These are phyloP conservation scores for Horisme vitalbata DNA, from an alignment of 2,888 invertebrate species.

Conservation along the genomic window DNA sequence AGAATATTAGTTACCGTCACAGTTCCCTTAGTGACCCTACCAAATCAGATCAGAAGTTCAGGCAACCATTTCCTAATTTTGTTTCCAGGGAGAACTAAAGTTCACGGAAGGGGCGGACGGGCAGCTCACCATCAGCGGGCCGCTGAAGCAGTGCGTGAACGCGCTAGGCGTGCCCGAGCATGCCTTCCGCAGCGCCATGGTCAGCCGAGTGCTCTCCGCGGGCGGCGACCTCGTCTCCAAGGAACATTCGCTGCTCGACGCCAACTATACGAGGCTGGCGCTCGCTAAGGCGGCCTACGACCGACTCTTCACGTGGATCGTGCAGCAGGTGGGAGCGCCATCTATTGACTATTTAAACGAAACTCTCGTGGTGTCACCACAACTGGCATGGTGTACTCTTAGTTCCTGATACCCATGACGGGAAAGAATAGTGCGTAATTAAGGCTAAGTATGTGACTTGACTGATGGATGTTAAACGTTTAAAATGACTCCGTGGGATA, in stretches of 20 bases:
- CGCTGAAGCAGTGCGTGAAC: constrained; percentile 67
- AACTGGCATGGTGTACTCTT: no score
- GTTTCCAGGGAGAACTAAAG: constrained; percentile 80
- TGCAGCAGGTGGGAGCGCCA: constrained; percentile 79
- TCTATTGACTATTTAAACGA: constrained; percentile 7
- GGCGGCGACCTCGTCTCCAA: constrained; percentile 89
- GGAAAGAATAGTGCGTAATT: no score
- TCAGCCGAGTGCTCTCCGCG: constrained; percentile 95
- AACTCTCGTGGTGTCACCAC: neutral
- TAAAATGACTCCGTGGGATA: no score
- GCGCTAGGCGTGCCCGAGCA: constrained; percentile 84
- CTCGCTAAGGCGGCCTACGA: constrained; percentile 98
- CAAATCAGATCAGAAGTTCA: no score
- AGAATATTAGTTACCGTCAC: no score
- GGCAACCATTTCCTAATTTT: neutral
- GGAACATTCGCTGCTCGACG: constrained; percentile 92
- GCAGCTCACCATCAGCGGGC: constrained; percentile 80
- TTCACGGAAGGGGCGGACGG: constrained; percentile 85
- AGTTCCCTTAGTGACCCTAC: no score
- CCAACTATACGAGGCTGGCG: constrained; percentile 95
- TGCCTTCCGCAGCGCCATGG: constrained; percentile 89
- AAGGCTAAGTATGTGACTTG: no score
- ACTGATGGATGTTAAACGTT: no score
- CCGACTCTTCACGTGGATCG: constrained; percentile 96
- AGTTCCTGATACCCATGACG: no score